Evolutionary conservation across 2,888 invertebrate genomes (phyloP), one percentile per base, ranked within the genome.

Genomic region (Apocheima hispidaria): DNA sequence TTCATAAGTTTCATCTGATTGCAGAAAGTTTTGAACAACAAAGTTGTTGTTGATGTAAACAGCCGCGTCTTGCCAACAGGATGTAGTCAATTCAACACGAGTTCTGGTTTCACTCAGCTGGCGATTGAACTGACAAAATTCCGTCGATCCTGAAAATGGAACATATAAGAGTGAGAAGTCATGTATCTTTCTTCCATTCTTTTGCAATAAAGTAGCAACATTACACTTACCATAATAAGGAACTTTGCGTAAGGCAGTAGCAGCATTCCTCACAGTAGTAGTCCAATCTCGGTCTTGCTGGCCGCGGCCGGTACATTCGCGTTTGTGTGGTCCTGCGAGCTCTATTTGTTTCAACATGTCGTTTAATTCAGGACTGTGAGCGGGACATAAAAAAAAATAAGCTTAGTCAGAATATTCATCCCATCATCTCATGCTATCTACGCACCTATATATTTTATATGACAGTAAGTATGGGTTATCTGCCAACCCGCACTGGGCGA

Each of bases 11-110:
- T 85, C 78, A n/a, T 88, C 81, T 2, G 83, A 80, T 0, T 71
- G 41, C 30, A 88, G 62, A 63, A 84, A 91, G 1, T 86, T 74
- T 18, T 82, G 76, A 0, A 86, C 66, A 3, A 87, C 79, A 64
- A 92, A 92, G 65, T 88, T 86, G 53, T 92, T 92, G 71, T 92
- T 92, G 38, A 88, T 78, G 52, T 81, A 90, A 26, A 85, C 59
- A 0, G 92, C 86, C 4, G 90, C 88, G 2, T 91, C 88, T 60
- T 85, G 83, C 82, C 87, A 89, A 64, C 78, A 87, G 0, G 92
- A 90, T 2, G 91, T 84, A 3, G 76, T 69, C 5, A 92, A 59
- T 60, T 92, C 90, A 1, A 91, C 85, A 2, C 88, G 83, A 1
- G 87, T 88, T 33, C 91, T 80, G 0, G 87, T 87, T 62, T 83